Conservation (phyloP, 1,140 invertebrate species). For the Drosophila parvula region DNA sequence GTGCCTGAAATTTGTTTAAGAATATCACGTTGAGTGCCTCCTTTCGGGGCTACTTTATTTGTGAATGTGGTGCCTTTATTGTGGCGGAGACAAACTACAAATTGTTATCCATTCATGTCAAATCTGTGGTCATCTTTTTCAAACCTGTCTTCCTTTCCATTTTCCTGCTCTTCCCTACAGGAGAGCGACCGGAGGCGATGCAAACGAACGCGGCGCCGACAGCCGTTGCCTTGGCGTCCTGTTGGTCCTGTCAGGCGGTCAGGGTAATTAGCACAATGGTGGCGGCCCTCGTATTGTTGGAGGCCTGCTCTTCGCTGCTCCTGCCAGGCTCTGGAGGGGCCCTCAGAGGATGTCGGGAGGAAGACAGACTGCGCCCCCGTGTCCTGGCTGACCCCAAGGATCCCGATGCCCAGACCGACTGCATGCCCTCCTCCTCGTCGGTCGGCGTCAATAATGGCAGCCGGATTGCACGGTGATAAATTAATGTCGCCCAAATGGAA, state of each 20-base stretch:
- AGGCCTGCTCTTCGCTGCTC: constrained; percentile 70
- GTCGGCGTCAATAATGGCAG: constrained; percentile 67
- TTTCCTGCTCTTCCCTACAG: constrained; percentile 58
- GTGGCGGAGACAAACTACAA: constrained; percentile 50
- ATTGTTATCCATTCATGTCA: constrained; percentile 72
- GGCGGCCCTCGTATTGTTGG: constrained; percentile 75
- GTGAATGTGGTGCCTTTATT: constrained; percentile 14
- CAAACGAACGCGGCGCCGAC: constrained; percentile 81
- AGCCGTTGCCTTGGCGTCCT: constrained; percentile 65
- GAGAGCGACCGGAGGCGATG: constrained; percentile 83
- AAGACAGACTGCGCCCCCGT: constrained; percentile 5
- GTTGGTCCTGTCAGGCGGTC: constrained; percentile 74
- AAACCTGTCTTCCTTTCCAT: constrained; percentile 25
- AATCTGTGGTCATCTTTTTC: constrained; percentile 45
- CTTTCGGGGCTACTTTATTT: neutral
- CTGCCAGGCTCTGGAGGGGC: constrained; percentile 40
- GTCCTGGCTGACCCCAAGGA: constrained; percentile 29
- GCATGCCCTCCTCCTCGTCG: neutral
- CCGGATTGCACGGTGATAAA: constrained; percentile 74
- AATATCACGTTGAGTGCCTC: neutral
- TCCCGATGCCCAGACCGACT: constrained; percentile 4
- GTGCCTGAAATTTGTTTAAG: neutral
- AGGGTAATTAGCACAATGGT: constrained; percentile 83
- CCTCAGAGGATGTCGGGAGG: constrained; percentile 6
- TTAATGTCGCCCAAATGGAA: constrained; percentile 68